Evolutionary conservation across 1,140 invertebrate species (phyloP).

Genomic region (Bombus affinis): DNA sequence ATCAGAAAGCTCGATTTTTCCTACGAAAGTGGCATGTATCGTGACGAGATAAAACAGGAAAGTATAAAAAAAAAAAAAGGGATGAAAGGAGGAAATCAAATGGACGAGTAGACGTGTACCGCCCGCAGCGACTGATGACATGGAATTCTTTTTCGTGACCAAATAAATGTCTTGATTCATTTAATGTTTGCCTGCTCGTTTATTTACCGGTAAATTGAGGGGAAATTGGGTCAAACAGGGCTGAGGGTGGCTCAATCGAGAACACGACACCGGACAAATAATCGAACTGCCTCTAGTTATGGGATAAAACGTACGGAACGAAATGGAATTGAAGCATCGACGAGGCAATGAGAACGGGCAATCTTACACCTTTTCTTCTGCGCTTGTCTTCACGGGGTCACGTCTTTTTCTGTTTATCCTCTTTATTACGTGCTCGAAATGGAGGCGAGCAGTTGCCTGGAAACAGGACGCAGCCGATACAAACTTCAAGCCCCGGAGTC

Average conservation of each 20-base stretch:
- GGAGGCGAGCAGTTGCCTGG: conserved; percentile 56
- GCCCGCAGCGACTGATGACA: conserved; percentile 59
- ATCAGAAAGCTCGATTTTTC: conserved; percentile 29
- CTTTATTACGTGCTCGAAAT: conserved; percentile 68
- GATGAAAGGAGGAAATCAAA: neutral
- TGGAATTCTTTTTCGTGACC: conserved; percentile 68
- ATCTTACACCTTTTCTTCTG: conserved; percentile 73
- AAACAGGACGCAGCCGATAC: conserved; percentile 64
- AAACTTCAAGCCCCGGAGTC: neutral
- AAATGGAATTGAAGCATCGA: conserved; percentile 12
- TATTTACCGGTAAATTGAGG: conserved; percentile 72
- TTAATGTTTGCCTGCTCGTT: conserved; percentile 72
- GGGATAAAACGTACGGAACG: neutral
- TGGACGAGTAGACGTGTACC: neutral
- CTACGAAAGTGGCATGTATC: conserved; percentile 42
- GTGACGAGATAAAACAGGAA: conserved; percentile 49
- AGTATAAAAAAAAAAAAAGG: conserved; percentile 13
- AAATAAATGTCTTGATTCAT: conserved; percentile 78
- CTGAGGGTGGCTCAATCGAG: conserved; percentile 56
- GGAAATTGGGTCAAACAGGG: conserved; percentile 75
- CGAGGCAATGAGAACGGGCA: conserved; percentile 69
- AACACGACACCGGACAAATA: conserved; percentile 72
- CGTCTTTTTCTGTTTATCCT: conserved; percentile 69
- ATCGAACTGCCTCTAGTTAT: conserved; percentile 34
- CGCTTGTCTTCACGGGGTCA: conserved; percentile 55